phyloP scores from a whole-genome alignment of 2,113 vertebrate genomes.

The Brevimyrus niger region DNA sequence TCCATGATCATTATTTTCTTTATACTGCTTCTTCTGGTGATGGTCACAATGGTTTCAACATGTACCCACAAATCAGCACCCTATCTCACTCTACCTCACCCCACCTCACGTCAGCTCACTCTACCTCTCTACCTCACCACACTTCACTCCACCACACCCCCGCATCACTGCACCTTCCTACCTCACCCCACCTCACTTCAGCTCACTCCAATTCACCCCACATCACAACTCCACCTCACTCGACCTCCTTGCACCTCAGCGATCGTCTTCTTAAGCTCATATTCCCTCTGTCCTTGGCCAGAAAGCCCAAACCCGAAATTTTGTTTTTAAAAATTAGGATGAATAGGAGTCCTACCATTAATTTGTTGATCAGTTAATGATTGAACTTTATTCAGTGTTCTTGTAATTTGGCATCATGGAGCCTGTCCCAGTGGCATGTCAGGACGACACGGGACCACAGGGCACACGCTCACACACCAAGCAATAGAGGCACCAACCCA shows the following conservation, averaged over 20 bases:
- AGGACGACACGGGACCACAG: background rate
- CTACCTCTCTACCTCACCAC: background rate
- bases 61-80: background rate
- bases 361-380: background rate
- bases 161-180: no score
- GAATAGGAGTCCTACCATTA: background rate
- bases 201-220: no score
- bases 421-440: background rate
- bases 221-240: background rate
- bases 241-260: background rate
- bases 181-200: no score
- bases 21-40: background rate
- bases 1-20: background rate
- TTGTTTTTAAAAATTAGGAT: background rate
- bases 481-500: background rate
- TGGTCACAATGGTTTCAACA: background rate
- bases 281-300: background rate
- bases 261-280: background rate
- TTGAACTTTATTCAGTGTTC: background rate
- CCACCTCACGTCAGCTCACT: background rate
- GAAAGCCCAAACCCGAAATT: background rate
- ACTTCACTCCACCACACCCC: no score
- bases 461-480: background rate
- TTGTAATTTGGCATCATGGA: background rate
- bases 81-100: background rate